These are phyloP conservation scores for Cyaniris semiargus DNA, from an alignment of 2,888 invertebrate species.

Conservation along the genomic window DNA sequence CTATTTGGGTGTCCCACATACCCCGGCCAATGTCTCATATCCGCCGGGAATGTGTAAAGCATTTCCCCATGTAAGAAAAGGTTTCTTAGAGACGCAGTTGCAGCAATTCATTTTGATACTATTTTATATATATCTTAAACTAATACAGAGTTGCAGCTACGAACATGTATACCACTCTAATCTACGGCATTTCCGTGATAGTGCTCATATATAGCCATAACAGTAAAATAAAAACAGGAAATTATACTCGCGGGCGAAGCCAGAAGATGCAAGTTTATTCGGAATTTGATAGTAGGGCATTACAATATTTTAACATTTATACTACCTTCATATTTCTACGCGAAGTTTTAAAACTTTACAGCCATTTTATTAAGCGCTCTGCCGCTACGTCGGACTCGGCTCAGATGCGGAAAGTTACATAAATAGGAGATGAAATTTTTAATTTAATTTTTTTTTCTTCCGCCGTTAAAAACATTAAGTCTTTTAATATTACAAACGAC, in stretches of 20 bases:
- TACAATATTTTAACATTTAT: constrained; percentile 21
- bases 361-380: constrained; percentile 43
- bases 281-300: constrained; percentile 1
- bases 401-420: constrained; percentile 38
- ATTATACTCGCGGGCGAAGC: neutral
- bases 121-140: too few relatives aligned
- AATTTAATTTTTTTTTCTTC: constrained; percentile 59
- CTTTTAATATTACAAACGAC: constrained; percentile 20
- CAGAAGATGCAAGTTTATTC: constrained; percentile 13
- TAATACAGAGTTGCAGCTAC: too few relatives aligned
- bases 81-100: too few relatives aligned
- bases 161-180: neutral
- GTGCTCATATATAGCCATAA: neutral
- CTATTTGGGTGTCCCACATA: too few relatives aligned
- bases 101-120: too few relatives aligned
- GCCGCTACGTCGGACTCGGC: constrained; percentile 37
- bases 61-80: too few relatives aligned
- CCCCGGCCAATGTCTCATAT: too few relatives aligned
- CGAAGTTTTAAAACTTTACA: constrained; percentile 41
- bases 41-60: too few relatives aligned
- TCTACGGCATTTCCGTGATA: neutral
- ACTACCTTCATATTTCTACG: constrained; percentile 32
- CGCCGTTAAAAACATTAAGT: constrained; percentile 47
- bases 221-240: constrained; percentile 15
- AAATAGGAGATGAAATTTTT: constrained; percentile 49